A percentile compares a stretch with the other conserved stretches of the same genome.
Conservation (phyloP, 2,888 invertebrate species). For the Strigamia maritima region DNA sequence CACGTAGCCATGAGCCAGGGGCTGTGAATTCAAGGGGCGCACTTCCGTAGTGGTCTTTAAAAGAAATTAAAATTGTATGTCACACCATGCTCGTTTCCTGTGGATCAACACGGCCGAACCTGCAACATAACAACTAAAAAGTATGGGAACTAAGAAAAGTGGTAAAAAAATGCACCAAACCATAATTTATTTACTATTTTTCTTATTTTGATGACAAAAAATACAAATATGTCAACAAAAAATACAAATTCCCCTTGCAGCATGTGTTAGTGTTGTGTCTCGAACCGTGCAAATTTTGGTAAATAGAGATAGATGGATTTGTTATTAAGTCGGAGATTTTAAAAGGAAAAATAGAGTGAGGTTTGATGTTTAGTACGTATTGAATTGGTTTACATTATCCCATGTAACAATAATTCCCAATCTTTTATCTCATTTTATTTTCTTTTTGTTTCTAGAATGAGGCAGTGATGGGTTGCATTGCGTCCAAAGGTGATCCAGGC, state of each 20-base stretch:
- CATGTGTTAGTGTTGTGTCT: too few species aligned
- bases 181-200: background rate
- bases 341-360: too few species aligned
- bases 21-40: background rate
- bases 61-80: background rate
- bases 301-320: too few species aligned
- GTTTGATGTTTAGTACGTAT: too few species aligned
- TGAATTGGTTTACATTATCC: too few species aligned
- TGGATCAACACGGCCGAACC: background rate
- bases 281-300: too few species aligned
- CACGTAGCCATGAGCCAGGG: background rate
- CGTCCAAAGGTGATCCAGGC: slow-evolving; percentile 68
- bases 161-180: background rate
- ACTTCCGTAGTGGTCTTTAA: background rate
- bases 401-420: too few species aligned
- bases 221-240: too few species aligned
- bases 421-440: background rate
- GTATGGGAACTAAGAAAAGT: background rate
- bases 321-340: too few species aligned
- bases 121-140: background rate
- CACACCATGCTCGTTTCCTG: background rate
- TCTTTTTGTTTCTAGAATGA: background rate
- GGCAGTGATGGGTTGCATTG: slow-evolving; percentile 69
- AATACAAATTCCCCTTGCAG: too few species aligned
- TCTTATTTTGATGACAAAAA: too few species aligned